phyloP scores from a whole-genome alignment of 1,140 invertebrate species.

The Rhagoletis pomonella region DNA sequence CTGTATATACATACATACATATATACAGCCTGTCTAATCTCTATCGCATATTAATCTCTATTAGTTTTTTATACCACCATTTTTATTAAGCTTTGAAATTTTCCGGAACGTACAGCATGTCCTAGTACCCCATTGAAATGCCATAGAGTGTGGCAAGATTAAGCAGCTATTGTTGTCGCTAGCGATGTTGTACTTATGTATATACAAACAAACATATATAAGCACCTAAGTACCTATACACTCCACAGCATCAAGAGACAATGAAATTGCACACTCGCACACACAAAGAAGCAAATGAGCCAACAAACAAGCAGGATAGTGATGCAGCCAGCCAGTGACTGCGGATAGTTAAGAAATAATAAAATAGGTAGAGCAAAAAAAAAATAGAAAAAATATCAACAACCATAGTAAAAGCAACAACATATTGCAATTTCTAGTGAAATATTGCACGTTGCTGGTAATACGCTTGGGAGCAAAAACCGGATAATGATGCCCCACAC shows the following conservation, averaged over 20 bases:
- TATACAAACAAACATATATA: too few species aligned
- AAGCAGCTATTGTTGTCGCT: conserved; percentile 49
- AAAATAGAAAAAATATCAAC: too few species aligned
- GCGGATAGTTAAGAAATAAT: conserved; percentile 1
- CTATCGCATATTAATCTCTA: conserved; percentile 52
- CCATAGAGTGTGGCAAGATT: conserved; percentile 47
- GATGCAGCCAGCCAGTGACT: background rate
- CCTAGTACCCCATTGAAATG: conserved; percentile 52
- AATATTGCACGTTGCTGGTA: conserved; percentile 5
- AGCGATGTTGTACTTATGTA: background rate
- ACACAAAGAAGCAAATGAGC: background rate
- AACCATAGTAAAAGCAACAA: background rate
- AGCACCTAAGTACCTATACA: background rate
- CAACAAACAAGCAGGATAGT: background rate
- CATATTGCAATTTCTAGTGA: conserved; percentile 5
- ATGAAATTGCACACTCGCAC: background rate
- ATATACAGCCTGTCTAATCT: conserved; percentile 51
- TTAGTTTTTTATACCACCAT: conserved; percentile 40
- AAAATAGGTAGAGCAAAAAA: background rate
- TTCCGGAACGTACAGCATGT: conserved; percentile 46
- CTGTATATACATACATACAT: too few species aligned
- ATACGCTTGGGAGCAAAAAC: conserved; percentile 48
- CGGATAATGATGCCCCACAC: conserved; percentile 51
- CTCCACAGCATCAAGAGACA: background rate
- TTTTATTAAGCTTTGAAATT: conserved; percentile 39